A percentile compares a stretch with the other conserved stretches of the same genome.
Conservation (phyloP, 2,888 invertebrate genomes). For the Acrobasis repandana region DNA sequence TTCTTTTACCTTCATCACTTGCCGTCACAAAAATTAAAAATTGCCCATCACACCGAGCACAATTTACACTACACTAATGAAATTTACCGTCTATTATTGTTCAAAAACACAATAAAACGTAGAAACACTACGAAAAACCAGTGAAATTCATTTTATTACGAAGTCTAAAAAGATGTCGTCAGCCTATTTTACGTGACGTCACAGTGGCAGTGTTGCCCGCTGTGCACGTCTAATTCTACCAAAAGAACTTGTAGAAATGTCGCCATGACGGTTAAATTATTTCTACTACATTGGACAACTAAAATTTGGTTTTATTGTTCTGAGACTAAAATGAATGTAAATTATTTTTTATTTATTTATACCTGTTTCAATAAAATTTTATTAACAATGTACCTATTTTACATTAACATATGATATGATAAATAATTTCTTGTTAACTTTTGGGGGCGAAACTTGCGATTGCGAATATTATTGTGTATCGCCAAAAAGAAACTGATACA, state of each 20-base stretch:
- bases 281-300: not conserved
- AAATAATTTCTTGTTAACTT: too few species aligned
- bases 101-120: slow-evolving; percentile 59
- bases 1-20: slow-evolving; percentile 76
- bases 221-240: slow-evolving; percentile 34
- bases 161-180: slow-evolving; percentile 69
- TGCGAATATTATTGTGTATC: too few species aligned
- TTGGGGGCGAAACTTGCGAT: too few species aligned
- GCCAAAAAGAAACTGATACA: too few species aligned
- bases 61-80: slow-evolving; percentile 62
- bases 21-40: slow-evolving; percentile 68
- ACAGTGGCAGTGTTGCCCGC: slow-evolving; percentile 71
- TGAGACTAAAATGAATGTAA: too few species aligned
- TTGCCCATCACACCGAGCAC: slow-evolving; percentile 65
- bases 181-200: slow-evolving; percentile 75
- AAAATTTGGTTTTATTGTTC: not conserved
- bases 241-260: slow-evolving; percentile 26
- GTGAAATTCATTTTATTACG: slow-evolving; percentile 68
- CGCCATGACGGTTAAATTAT: slow-evolving; percentile 34
- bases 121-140: slow-evolving; percentile 63
- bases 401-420: too few species aligned
- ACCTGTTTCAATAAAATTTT: too few species aligned
- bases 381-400: too few species aligned
- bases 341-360: too few species aligned
- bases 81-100: slow-evolving; percentile 58